A percentile compares a stretch with the other conserved stretches of the same genome.
Conservation (phyloP, 2,797 vertebrate species). For the Amazonetta brasiliensis region DNA sequence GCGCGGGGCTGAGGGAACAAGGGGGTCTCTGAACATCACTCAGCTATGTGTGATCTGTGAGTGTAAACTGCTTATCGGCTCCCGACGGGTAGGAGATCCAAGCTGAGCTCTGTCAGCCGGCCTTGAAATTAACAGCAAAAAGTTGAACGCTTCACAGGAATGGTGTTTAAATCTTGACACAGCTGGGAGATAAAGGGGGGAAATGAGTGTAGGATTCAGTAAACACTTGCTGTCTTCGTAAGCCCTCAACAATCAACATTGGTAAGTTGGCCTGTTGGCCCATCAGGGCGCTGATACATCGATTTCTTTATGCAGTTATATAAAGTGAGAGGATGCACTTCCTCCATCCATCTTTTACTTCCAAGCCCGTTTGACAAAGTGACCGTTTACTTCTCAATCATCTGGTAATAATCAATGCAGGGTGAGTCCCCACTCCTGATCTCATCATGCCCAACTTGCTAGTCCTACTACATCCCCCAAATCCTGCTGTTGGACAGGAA, state of each 20-base stretch:
- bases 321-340: rapidly evolving
- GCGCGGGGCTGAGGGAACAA: conserved; percentile 41
- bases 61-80: conserved; percentile 45
- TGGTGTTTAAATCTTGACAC: background rate
- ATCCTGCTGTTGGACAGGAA: rapidly evolving
- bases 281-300: rapidly evolving
- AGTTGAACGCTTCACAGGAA: background rate
- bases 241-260: rapidly evolving
- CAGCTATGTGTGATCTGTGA: conserved; percentile 68
- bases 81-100: conserved; percentile 24
- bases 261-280: background rate
- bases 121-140: conserved; percentile 64
- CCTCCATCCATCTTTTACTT: background rate
- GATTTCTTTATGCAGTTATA: background rate
- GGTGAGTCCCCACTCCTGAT: background rate
- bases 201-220: rapidly evolving
- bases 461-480: background rate
- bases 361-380: background rate
- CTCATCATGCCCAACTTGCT: background rate
- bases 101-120: conserved; percentile 64
- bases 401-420: background rate
- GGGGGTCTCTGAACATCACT: conserved; percentile 50
- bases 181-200: background rate
- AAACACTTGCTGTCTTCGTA: rapidly evolving
- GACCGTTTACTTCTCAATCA: background rate